phyloP scores from a whole-genome alignment of 2,797 vertebrate species.

The Sebastes nivosus region DNA sequence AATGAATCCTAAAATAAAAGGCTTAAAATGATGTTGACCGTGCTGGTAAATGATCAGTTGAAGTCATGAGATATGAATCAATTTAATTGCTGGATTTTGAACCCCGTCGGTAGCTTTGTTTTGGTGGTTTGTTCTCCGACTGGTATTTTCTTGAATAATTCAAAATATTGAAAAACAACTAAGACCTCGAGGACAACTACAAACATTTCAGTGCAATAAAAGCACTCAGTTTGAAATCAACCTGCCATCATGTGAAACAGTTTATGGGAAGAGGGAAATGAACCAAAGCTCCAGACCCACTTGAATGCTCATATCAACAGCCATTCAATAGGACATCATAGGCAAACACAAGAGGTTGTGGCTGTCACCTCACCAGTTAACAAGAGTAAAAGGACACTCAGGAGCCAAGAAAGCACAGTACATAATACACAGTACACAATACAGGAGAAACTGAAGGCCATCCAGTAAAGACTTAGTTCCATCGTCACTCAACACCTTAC shows the following conservation, averaged over 20 bases:
- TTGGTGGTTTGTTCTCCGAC: not conserved
- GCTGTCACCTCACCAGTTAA: not conserved
- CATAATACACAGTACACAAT: not conserved
- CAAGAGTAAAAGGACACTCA: not conserved
- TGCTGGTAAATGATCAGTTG: no score
- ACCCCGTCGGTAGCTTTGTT: rapidly evolving
- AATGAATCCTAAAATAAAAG: no score
- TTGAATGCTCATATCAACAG: not conserved
- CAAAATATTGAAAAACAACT: not conserved
- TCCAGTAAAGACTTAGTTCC: not conserved
- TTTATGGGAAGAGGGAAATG: not conserved
- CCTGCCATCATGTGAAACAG: not conserved
- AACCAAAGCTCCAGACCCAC: not conserved
- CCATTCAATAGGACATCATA: not conserved
- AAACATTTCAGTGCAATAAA: not conserved
- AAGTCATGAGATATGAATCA: no score
- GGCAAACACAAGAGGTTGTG: not conserved
- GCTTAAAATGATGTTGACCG: no score
- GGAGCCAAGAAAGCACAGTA: not conserved
- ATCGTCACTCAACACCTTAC: not conserved
- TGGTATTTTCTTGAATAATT: not conserved
- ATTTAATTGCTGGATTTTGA: no score
- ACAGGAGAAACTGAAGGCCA: not conserved
- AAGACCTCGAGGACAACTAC: not conserved
- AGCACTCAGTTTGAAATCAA: not conserved